These are phyloP conservation scores for Steinernema khuongi DNA, from an alignment of 1,140 invertebrate species.

Conservation along the genomic window DNA sequence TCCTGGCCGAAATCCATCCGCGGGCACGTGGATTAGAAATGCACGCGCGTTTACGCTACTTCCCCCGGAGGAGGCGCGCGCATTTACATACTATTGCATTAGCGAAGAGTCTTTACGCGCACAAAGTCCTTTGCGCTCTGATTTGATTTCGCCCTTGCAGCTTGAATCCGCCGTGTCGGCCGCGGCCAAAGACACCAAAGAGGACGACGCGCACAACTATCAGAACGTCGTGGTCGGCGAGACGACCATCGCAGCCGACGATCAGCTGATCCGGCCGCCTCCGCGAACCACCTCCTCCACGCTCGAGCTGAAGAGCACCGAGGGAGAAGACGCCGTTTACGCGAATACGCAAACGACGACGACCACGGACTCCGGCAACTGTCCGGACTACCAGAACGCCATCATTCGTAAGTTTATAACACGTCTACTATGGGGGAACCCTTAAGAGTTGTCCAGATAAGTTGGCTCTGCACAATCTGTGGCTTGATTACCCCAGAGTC, in stretches of 20 bases:
- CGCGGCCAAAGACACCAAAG: conserved; percentile 13
- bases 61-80: not conserved
- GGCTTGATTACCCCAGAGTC: too few relatives aligned
- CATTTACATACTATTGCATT: too few relatives aligned
- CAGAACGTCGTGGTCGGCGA: conserved; percentile 39
- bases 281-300: conserved; percentile 2
- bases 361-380: not conserved
- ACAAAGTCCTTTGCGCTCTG: not conserved
- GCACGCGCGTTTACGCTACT: not conserved
- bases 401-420: conserved; percentile 49
- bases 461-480: too few relatives aligned
- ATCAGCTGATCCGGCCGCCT: conserved; percentile 25
- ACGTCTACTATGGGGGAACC: too few relatives aligned
- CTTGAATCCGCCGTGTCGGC: not conserved
- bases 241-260: conserved; percentile 28
- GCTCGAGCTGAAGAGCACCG: not conserved
- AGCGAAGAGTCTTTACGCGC: not conserved
- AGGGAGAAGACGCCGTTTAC: conserved; percentile 32
- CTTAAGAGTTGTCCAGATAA: too few relatives aligned
- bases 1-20: too few relatives aligned
- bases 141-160: not conserved
- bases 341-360: conserved; percentile 30
- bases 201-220: conserved; percentile 21
- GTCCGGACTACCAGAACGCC: conserved; percentile 53
- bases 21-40: too few relatives aligned